Evolutionary conservation across 2,888 invertebrate species (phyloP).

Genomic region (Drosophila flavopinicola): DNA sequence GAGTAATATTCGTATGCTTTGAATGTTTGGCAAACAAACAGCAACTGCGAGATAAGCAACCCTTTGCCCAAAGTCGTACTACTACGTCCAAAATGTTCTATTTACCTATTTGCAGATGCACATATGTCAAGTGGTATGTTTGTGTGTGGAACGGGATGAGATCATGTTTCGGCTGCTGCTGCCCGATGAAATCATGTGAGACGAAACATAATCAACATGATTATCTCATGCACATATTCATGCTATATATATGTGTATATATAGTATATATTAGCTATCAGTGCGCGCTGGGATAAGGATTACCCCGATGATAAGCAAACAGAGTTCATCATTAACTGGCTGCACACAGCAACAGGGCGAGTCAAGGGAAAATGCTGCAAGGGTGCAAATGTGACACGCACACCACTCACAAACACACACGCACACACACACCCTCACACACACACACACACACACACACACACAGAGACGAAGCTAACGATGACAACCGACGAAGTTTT

Average conservation of each 20-base stretch:
- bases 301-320: conserved; percentile 54
- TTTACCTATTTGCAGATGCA: conserved; percentile 33
- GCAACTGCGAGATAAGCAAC: conserved; percentile 28
- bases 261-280: conserved; percentile 37
- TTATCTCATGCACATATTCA: conserved; percentile 42
- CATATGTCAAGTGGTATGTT: conserved; percentile 1
- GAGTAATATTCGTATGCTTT: neutral
- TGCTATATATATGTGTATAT: conserved; percentile 9
- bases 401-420: conserved; percentile 24
- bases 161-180: conserved; percentile 53
- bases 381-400: conserved; percentile 51
- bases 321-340: conserved; percentile 32
- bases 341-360: conserved; percentile 21
- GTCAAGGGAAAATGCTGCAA: conserved; percentile 31
- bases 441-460: neutral
- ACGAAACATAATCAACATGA: conserved; percentile 33
- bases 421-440: conserved; percentile 18
- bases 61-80: conserved; percentile 59
- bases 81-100: conserved; percentile 8
- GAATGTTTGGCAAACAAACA: conserved; percentile 25
- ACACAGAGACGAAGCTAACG: conserved; percentile 14
- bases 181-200: conserved; percentile 8
- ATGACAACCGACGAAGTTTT: conserved; percentile 38
- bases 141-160: conserved; percentile 39
- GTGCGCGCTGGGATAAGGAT: conserved; percentile 50